phyloP scores from a whole-genome alignment of 2,888 invertebrate species.

The Apeira syringaria region DNA sequence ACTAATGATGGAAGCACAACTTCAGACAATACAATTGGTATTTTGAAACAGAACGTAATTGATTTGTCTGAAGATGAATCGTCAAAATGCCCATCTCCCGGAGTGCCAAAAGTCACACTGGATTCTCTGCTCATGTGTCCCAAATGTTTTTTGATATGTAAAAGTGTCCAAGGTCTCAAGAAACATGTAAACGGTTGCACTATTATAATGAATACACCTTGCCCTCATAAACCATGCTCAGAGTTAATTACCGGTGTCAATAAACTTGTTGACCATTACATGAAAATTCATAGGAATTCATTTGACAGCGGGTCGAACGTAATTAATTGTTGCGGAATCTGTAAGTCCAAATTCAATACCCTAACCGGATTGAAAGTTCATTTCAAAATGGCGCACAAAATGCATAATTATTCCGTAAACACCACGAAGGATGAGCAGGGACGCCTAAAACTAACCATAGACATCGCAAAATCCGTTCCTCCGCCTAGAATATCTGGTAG shows the following conservation, averaged over 20 bases:
- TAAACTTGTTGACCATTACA: constrained; percentile 47
- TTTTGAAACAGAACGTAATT: constrained; percentile 34
- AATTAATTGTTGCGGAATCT: constrained; percentile 4
- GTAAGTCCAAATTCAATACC: neutral
- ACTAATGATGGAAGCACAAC: neutral
- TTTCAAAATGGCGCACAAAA: constrained; percentile 9
- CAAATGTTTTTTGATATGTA: constrained; percentile 37
- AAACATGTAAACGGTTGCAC: constrained; percentile 40
- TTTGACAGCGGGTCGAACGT: neutral
- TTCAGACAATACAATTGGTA: constrained; percentile 2
- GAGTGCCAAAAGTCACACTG: constrained; percentile 7
- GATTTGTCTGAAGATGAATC: constrained; percentile 48
- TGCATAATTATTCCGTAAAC: neutral
- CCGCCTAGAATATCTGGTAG: constrained; percentile 5
- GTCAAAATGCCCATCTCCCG: neutral
- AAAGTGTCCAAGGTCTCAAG: constrained; percentile 42
- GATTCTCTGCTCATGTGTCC: constrained; percentile 47
- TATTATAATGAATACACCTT: constrained; percentile 28
- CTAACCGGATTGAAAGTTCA: constrained; percentile 13
- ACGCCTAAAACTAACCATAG: neutral
- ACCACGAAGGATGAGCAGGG: neutral
- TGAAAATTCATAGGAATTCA: neutral
- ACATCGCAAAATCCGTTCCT: neutral
- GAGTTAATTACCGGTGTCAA: constrained; percentile 16
- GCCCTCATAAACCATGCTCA: constrained; percentile 27